These are phyloP conservation scores for Urocynchramus pylzowi DNA, from an alignment of 2,113 vertebrate genomes.

Conservation along the genomic window DNA sequence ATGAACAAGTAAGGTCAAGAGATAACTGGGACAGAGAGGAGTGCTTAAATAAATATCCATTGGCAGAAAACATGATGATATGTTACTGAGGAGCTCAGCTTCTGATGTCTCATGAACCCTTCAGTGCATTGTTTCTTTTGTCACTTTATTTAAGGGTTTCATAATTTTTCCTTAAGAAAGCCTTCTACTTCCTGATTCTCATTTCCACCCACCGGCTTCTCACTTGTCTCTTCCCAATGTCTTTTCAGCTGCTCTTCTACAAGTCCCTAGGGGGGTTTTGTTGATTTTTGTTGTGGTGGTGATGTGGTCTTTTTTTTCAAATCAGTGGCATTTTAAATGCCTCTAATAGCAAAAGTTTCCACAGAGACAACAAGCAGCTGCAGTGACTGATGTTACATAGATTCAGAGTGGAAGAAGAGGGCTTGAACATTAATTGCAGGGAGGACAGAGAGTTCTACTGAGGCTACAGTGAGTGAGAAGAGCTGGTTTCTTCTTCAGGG, in stretches of 20 bases:
- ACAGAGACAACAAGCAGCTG: background rate
- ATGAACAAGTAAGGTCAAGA: background rate
- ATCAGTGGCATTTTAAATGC: background rate
- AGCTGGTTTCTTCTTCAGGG: background rate
- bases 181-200: background rate
- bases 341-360: background rate
- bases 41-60: background rate
- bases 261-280: accelerated
- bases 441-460: background rate
- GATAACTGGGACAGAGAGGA: background rate
- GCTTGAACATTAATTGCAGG: background rate
- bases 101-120: background rate
- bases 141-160: background rate
- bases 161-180: background rate
- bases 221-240: background rate
- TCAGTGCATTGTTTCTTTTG: background rate
- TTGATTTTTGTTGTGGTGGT: background rate
- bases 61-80: background rate
- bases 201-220: background rate
- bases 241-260: background rate
- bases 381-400: background rate
- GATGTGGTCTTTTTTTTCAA: background rate
- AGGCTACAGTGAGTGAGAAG: background rate
- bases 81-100: background rate
- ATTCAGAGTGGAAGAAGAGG: background rate